These are phyloP conservation scores for Heloderma charlesbogerti DNA, from an alignment of 2,113 vertebrate species.

Conservation along the genomic window DNA sequence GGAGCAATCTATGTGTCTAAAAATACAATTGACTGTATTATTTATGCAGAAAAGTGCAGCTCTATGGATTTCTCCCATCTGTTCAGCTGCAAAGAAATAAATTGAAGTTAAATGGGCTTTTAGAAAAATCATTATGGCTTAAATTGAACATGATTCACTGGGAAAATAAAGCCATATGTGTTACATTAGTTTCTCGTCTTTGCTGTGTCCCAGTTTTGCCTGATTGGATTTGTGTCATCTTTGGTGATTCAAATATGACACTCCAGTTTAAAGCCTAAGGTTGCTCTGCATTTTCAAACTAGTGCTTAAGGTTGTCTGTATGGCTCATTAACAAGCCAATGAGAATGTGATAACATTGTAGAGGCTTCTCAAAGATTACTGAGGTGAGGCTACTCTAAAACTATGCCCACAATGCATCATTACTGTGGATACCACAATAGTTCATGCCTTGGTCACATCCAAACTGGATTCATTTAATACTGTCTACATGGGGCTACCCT, in stretches of 20 bases:
- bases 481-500: neutral
- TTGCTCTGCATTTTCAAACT: conserved; percentile 31
- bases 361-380: neutral
- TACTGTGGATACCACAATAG: neutral
- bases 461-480: neutral
- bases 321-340: neutral
- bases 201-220: conserved; percentile 31
- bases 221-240: conserved; percentile 29
- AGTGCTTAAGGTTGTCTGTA: neutral
- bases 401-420: neutral
- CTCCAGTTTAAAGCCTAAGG: conserved; percentile 44
- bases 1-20: neutral
- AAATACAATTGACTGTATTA: conserved; percentile 45
- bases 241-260: neutral
- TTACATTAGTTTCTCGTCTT: conserved; percentile 63
- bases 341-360: neutral
- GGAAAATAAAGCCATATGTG: conserved; percentile 71
- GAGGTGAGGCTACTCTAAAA: neutral
- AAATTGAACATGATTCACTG: conserved; percentile 68
- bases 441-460: neutral
- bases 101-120: conserved; percentile 67
- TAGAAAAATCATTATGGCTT: conserved; percentile 63
- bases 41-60: conserved; percentile 48
- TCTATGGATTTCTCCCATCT: conserved; percentile 69
- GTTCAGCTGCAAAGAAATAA: conserved; percentile 61